Evolutionary conservation across 2,888 invertebrate species (phyloP), one percentile per base, ranked within the genome.

Genomic region (Rhagium mordax): DNA sequence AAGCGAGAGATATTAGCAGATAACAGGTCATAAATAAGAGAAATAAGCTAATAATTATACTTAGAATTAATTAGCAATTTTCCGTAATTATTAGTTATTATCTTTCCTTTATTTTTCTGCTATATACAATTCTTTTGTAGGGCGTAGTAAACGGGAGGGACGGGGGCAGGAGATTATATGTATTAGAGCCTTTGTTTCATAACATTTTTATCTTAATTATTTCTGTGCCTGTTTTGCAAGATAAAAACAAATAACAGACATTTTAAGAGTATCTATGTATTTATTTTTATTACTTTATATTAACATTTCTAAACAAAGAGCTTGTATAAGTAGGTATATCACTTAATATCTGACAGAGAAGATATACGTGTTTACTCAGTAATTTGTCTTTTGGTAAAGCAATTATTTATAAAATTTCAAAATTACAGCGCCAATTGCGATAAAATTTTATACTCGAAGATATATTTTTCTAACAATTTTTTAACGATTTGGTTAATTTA

Each of bases 31-130:
- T 73, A 73, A 73, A 73, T 70, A 70, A 65, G 18, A 51, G 21
- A 51, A 47, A 67, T 55, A 72, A 70, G 67, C 60, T 53, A 41
- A 41, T 70, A 74, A 76, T 76, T 76, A 74, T 70, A 47, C 74
- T 67, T 21, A 51, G 61, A 64, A 73, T 73, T 64, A 72, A 71
- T 75, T 71, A 73, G 64, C 73, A 61, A 74, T 71, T 70, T 62
- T 67, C 64, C 20, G 16, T 72, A 72, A 76, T 70, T 71, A 74
- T 75, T 75, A 72, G 72, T 77, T n/a, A n/a, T n/a, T 74, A 74
- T 69, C 64, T 60, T 24, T 33, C n/a, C 18, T 24, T 65, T 41
- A 61, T 69, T 55, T 71, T 69, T 69, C 21, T 29, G 57, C 20
- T 5, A 41, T 18, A 51, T 15, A 29, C 15, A 27, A 51, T 21